Base-by-base conservation (phyloP, 2,888 invertebrate genomes). In the Drosophila melanosoma region DNA sequence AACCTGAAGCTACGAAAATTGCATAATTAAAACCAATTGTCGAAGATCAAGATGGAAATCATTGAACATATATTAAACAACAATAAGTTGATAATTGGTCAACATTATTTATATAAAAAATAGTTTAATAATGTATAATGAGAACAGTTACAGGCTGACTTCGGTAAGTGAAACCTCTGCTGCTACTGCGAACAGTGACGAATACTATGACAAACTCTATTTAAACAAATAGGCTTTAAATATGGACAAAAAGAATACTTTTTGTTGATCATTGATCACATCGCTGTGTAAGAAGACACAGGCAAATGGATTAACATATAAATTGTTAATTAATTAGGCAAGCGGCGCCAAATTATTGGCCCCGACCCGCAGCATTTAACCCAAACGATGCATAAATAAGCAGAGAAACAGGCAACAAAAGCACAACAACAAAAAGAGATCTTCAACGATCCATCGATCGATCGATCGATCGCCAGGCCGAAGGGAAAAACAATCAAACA, bases 241-340 rank as follows among this genome's bases (percentile, higher is more conserved):
- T 38, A 38, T 35, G 57, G 29, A 29, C 45, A 65, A 73, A 53
- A 67, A 29, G 26, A 17, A 36, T 40, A 29, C 35, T 42, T 23
- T 68, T 64, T 52, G 38, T 53, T 49, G 60, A 84, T 75, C 76
- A 73, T 63, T 53, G 84, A 81, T 82, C 72, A 68, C 42, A 64
- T 23, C 52, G 63, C 49, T 56, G 49, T 52, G 63, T 45, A 67
- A 74, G 52, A 70, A 76, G 48, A 63, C 66, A 72, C 64, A 71
- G 59, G 60, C 83, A 89, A 78, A 85, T 88, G 70, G 75, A 86
- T 86, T 88, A 85, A 80, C 90, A 85, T 86, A 88, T 85, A 88
- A 88, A 83, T 85, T 88, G 90, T 82, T 78, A 90, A 86, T 86
- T 86, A 86, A 86, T 90, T 86, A 81, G 81, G 68, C 81, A 71